phyloP scores from a whole-genome alignment of 1,140 invertebrate species.

The Pararge aegeria region DNA sequence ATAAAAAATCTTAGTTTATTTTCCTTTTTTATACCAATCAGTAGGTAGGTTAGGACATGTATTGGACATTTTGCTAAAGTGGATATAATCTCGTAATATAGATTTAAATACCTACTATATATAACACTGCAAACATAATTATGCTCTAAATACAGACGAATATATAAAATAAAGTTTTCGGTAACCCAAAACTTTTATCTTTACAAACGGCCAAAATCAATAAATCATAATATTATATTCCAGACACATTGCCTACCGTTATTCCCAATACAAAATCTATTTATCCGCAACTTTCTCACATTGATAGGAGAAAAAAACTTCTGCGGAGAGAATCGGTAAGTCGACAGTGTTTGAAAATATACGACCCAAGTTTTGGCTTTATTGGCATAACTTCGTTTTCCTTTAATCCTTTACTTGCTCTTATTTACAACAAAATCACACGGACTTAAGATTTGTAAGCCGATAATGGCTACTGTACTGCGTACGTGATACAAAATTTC shows the following conservation, averaged over 20 bases:
- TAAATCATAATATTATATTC: slow-evolving; percentile 4
- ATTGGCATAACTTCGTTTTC: slow-evolving; percentile 14
- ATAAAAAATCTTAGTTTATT: no score
- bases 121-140: no score
- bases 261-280: slow-evolving; percentile 2
- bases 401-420: slow-evolving; percentile 13
- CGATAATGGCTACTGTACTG: not conserved
- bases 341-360: slow-evolving; percentile 19
- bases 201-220: not conserved
- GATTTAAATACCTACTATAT: no score
- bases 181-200: not conserved
- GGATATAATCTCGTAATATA: no score
- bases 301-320: slow-evolving; percentile 3
- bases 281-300: not conserved
- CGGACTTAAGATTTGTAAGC: not conserved
- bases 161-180: no score
- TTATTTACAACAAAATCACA: slow-evolving; percentile 2
- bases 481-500: not conserved
- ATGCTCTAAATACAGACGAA: no score
- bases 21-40: no score
- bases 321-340: slow-evolving; percentile 4
- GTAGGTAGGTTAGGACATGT: no score
- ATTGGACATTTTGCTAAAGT: no score
- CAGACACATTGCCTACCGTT: not conserved
- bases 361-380: slow-evolving; percentile 10